These are phyloP conservation scores for Chionomys nivalis DNA, from an alignment of 2,113 vertebrate species.

Conservation along the genomic window DNA sequence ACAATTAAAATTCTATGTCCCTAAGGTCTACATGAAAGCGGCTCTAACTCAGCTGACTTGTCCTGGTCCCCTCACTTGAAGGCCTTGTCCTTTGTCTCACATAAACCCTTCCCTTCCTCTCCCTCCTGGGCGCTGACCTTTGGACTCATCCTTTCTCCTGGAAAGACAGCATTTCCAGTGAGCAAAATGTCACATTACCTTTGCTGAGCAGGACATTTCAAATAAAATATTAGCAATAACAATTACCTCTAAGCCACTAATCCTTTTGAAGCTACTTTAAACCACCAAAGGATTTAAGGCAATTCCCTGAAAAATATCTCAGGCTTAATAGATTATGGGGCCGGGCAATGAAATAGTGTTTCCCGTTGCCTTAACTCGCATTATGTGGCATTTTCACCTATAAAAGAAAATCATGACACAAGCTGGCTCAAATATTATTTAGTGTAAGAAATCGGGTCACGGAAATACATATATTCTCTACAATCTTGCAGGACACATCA, in stretches of 20 bases:
- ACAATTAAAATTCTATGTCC: slow-evolving; percentile 69
- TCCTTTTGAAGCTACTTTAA: slow-evolving; percentile 82
- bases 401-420: slow-evolving; percentile 71
- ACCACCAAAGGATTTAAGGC: slow-evolving; percentile 82
- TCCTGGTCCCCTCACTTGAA: not conserved
- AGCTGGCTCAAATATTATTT: slow-evolving; percentile 62
- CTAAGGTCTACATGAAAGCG: not conserved
- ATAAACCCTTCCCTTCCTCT: slow-evolving; percentile 19
- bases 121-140: slow-evolving; percentile 71
- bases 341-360: slow-evolving; percentile 78
- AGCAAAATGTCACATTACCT: slow-evolving; percentile 86
- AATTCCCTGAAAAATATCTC: slow-evolving; percentile 85
- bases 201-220: slow-evolving; percentile 84
- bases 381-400: slow-evolving; percentile 75
- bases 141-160: slow-evolving; percentile 73
- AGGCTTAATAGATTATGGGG: slow-evolving; percentile 82
- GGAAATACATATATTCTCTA: slow-evolving; percentile 33
- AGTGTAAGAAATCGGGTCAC: slow-evolving; percentile 60
- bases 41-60: not conserved
- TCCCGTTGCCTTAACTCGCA: slow-evolving; percentile 77
- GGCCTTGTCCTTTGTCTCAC: slow-evolving; percentile 64
- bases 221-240: slow-evolving; percentile 88
- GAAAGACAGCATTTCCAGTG: slow-evolving; percentile 72
- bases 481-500: not conserved
- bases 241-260: slow-evolving; percentile 88